Conservation (phyloP, 2,888 invertebrate genomes). For the Apotomis betuletana region DNA sequence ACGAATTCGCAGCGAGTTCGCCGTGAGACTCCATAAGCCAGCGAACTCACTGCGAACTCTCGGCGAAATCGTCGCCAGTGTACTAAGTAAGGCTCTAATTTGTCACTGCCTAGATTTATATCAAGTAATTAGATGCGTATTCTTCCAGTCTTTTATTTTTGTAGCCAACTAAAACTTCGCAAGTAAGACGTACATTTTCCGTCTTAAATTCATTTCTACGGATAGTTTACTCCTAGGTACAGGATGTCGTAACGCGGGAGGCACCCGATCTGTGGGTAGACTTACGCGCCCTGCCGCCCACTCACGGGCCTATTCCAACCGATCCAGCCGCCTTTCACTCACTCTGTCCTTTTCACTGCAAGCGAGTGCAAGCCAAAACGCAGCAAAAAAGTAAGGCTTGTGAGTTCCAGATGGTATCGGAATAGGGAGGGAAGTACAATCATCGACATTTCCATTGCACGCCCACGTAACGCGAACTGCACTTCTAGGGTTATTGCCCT, state of each 20-base stretch:
- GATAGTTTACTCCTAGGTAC: conserved; percentile 52
- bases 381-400: conserved; percentile 7
- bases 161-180: too few relatives aligned
- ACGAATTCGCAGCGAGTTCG: too few relatives aligned
- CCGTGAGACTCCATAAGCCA: too few relatives aligned
- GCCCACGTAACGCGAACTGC: conserved; percentile 67
- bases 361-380: conserved; percentile 20
- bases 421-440: conserved; percentile 60
- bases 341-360: conserved; percentile 35
- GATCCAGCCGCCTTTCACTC: conserved; percentile 44
- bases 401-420: conserved; percentile 6
- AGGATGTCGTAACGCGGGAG: conserved; percentile 68
- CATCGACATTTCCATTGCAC: conserved; percentile 67
- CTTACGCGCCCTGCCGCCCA: conserved; percentile 65
- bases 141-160: too few relatives aligned
- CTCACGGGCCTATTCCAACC: conserved; percentile 52
- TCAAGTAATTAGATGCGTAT: too few relatives aligned
- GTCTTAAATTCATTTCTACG: conserved; percentile 15
- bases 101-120: too few relatives aligned
- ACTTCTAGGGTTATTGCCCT: conserved; percentile 68
- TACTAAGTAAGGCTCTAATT: too few relatives aligned
- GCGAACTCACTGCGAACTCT: too few relatives aligned
- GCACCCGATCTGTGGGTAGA: conserved; percentile 61
- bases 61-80: too few relatives aligned
- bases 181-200: too few relatives aligned